Conservation (phyloP, 2,888 invertebrate species). For the Chrysotoxum bicinctum region DNA sequence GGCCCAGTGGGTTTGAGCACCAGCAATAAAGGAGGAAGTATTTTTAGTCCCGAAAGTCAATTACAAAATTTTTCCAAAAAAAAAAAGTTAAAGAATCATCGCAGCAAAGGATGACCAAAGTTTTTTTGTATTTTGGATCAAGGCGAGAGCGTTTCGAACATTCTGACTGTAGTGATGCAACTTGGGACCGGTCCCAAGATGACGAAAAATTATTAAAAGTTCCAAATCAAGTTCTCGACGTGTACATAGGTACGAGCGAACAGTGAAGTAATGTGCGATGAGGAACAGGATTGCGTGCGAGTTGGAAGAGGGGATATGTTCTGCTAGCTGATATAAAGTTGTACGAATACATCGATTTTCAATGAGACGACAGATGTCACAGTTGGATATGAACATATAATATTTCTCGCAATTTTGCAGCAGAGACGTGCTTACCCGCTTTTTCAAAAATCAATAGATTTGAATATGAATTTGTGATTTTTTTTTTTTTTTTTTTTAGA, state of each 20-base stretch:
- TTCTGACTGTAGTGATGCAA: neutral
- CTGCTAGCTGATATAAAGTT: neutral
- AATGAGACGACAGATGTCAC: too few species aligned
- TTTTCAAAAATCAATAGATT: too few species aligned
- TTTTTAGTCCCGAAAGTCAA: slow-evolving; percentile 19
- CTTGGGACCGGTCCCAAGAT: neutral
- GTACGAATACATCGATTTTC: too few species aligned
- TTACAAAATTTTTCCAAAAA: neutral
- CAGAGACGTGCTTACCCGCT: too few species aligned
- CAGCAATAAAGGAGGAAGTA: slow-evolving; percentile 28
- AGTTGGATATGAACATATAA: too few species aligned
- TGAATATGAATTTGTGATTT: too few species aligned
- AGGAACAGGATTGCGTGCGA: neutral
- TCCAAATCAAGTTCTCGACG: slow-evolving; percentile 9
- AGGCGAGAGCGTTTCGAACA: neutral
- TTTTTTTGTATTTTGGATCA: neutral
- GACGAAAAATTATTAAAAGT: slow-evolving; percentile 3
- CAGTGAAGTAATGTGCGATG: neutral
- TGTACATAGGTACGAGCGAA: neutral
- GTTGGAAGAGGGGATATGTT: neutral
- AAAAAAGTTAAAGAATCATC: neutral
- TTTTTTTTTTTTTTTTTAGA: too few species aligned
- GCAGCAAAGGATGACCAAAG: slow-evolving; percentile 6
- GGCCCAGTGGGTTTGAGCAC: slow-evolving; percentile 46
- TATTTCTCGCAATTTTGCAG: too few species aligned